Conservation (phyloP, 2,888 invertebrate species). For the Volucella inanis region DNA sequence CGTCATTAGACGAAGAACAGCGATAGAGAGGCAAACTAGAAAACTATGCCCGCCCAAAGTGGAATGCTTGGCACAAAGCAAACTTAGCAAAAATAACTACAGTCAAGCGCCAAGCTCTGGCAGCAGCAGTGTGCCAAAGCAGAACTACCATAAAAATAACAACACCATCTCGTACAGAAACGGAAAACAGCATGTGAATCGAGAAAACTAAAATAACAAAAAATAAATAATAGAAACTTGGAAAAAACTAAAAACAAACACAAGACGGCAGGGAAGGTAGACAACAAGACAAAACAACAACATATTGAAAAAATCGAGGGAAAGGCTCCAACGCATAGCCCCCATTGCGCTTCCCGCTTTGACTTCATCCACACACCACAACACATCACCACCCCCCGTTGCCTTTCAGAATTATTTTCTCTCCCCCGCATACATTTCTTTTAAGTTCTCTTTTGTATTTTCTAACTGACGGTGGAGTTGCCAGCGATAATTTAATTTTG, state of each 20-base stretch:
- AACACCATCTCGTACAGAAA: constrained; percentile 7
- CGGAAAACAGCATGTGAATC: constrained; percentile 12
- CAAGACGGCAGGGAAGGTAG: neutral
- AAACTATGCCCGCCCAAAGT: constrained; percentile 45
- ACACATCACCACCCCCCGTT: too few species aligned
- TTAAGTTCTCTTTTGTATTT: too few species aligned
- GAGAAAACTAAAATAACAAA: neutral
- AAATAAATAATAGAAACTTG: neutral
- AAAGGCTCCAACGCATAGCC: too few species aligned
- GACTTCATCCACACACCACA: too few species aligned
- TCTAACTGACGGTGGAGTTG: too few species aligned
- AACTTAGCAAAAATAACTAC: constrained; percentile 50
- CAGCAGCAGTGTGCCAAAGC: constrained; percentile 22
- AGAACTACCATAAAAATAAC: constrained; percentile 46
- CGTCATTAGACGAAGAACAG: constrained; percentile 50
- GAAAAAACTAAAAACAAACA: constrained; percentile 19
- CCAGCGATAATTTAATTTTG: too few species aligned
- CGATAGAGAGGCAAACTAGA: constrained; percentile 26
- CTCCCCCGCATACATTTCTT: too few species aligned
- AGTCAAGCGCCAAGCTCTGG: constrained; percentile 26
- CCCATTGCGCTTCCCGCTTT: too few species aligned
- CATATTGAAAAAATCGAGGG: neutral
- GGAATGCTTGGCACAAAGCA: constrained; percentile 38
- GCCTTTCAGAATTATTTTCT: too few species aligned
- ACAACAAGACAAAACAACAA: neutral